These are phyloP conservation scores for Leucozona laternaria DNA, from an alignment of 2,888 invertebrate genomes.

Conservation along the genomic window DNA sequence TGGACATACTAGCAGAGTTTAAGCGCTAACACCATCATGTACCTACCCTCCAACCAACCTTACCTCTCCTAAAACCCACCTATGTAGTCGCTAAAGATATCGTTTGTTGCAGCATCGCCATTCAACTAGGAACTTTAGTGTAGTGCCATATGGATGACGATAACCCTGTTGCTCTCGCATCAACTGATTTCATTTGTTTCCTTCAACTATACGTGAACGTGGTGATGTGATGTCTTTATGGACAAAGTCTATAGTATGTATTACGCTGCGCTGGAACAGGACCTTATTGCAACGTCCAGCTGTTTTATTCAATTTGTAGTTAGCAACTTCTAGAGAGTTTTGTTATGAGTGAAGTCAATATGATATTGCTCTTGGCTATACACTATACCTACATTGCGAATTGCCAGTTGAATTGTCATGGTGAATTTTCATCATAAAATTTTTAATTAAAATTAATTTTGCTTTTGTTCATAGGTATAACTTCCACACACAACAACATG, in stretches of 20 bases:
- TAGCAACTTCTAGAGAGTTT: constrained; percentile 6
- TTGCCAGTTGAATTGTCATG: constrained; percentile 33
- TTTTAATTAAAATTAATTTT: constrained; percentile 22
- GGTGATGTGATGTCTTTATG: neutral
- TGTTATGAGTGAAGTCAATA: constrained; percentile 15
- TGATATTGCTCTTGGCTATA: neutral
- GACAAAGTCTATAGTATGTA: neutral
- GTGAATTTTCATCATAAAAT: constrained; percentile 32
- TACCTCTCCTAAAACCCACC: neutral
- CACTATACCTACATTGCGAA: too few species aligned
- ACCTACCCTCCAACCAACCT: neutral
- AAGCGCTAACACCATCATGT: neutral
- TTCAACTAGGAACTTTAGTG: constrained; percentile 18
- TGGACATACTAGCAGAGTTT: neutral
- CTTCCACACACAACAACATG: neutral
- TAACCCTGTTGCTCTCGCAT: constrained; percentile 25
- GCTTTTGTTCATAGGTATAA: neutral
- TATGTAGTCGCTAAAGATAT: neutral
- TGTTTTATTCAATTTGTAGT: constrained; percentile 12
- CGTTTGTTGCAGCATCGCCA: constrained; percentile 15
- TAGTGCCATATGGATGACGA: neutral
- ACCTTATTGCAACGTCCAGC: neutral
- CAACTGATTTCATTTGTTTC: constrained; percentile 34
- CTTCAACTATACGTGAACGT: neutral
- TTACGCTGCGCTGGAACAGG: neutral